A percentile compares a stretch with the other conserved stretches of the same genome.
Evolutionary conservation across 2,888 invertebrate species (phyloP).

Genomic region (Ceramica pisi): DNA sequence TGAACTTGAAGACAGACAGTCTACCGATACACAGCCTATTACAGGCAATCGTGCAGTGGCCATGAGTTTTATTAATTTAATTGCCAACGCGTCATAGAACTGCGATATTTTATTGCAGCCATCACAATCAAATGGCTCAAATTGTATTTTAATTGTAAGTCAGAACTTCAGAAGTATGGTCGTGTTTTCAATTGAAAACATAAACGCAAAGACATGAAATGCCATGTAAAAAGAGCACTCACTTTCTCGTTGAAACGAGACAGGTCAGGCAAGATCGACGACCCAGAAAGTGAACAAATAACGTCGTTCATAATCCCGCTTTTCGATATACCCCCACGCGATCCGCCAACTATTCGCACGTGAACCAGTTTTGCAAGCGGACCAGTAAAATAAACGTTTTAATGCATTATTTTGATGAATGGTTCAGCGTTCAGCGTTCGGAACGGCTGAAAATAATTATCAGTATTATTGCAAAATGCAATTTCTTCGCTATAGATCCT

Average conservation of each 20-base stretch:
- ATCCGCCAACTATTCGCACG: constrained; percentile 69
- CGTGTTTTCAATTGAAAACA: constrained; percentile 23
- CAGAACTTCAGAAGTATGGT: constrained; percentile 12
- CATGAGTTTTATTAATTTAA: constrained; percentile 51
- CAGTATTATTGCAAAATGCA: constrained; percentile 32
- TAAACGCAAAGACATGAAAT: constrained; percentile 39
- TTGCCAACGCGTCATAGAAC: constrained; percentile 21
- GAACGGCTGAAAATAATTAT: constrained; percentile 39
- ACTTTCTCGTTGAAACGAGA: constrained; percentile 70
- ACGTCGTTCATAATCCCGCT: constrained; percentile 75
- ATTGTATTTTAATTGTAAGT: constrained; percentile 10
- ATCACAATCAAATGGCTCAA: constrained; percentile 21
- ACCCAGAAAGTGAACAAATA: constrained; percentile 82
- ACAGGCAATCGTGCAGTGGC: constrained; percentile 31
- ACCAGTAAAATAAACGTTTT: constrained; percentile 60
- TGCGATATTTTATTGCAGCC: constrained; percentile 27
- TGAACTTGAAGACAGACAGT: constrained; percentile 81
- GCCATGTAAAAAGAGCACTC: constrained; percentile 67
- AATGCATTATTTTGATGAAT: constrained; percentile 63
- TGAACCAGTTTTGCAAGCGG: constrained; percentile 68
- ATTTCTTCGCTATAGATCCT: constrained; percentile 2
- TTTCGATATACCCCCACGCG: constrained; percentile 76
- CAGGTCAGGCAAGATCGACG: constrained; percentile 85
- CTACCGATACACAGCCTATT: constrained; percentile 64
- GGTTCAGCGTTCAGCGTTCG: constrained; percentile 26